Percentiles rank a stretch among this genome's conserved stretches.
These are phyloP conservation scores for Cololabis saira DNA, from an alignment of 2,113 vertebrate genomes.

Conservation along the genomic window DNA sequence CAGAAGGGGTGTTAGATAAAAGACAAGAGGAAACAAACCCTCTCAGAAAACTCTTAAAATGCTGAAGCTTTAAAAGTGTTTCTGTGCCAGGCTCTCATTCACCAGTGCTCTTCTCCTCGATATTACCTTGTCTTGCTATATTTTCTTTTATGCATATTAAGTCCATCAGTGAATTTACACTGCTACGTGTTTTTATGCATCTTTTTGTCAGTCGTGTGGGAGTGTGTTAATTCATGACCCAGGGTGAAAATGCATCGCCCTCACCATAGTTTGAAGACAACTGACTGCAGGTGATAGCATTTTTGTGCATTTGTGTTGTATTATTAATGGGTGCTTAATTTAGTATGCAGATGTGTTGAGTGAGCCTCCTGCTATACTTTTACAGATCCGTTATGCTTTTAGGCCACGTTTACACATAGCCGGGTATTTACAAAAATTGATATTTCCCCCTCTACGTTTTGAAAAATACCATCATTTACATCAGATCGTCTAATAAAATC, in stretches of 20 bases:
- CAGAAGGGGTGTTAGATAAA: constrained; percentile 29
- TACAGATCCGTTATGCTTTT: constrained; percentile 56
- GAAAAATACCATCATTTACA: too few species aligned
- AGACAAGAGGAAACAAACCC: constrained; percentile 52
- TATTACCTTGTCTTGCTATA: constrained; percentile 47
- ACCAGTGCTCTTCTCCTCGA: constrained; percentile 48
- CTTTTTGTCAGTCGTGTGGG: constrained; percentile 72
- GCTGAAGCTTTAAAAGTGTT: constrained; percentile 30
- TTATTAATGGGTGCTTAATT: constrained; percentile 54
- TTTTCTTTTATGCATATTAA: constrained; percentile 71
- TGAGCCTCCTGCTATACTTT: constrained; percentile 17
- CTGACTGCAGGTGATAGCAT: constrained; percentile 37
- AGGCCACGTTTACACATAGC: too few species aligned
- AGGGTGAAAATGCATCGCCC: constrained; percentile 60
- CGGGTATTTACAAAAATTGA: too few species aligned
- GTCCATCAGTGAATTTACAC: constrained; percentile 52
- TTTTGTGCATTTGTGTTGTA: constrained; percentile 33
- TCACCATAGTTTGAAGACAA: constrained; percentile 63
- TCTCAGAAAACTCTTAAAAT: constrained; percentile 43
- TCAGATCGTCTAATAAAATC: too few species aligned
- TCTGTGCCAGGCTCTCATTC: constrained; percentile 56
- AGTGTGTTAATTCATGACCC: constrained; percentile 78
- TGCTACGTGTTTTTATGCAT: constrained; percentile 64
- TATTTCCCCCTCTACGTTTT: too few species aligned
- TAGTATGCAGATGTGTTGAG: constrained; percentile 45